Base-by-base conservation (phyloP, 2,797 vertebrate genomes). In the Ctenosaura bakeri region DNA sequence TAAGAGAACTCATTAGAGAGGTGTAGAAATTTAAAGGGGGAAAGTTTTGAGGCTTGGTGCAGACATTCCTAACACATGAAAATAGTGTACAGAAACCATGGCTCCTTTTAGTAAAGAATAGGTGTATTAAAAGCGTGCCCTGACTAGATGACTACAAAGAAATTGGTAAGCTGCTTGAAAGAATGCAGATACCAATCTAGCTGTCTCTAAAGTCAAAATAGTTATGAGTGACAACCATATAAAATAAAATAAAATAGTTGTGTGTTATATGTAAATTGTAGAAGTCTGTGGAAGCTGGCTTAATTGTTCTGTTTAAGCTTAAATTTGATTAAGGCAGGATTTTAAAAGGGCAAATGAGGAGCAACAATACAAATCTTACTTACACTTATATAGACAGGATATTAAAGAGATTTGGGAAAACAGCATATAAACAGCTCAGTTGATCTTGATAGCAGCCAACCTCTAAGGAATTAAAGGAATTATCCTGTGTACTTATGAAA, bases 381-480 rank as follows among this genome's bases (percentile, higher is more conserved):
- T 88, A 81, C 54, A 77, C n/a, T 86, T 87, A 73, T 52, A 77
- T 24, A 64, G 71, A 64, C 54, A 83, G 73, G 56, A 77, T 84
- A 77, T 89, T 89, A 77, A 89, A 73, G 52, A 76, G 32, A 69
- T 13, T 69, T 84, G 32, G 35, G 46, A 6, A 77, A 66, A 66
- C 32, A 78, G 56, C 50, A 73, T 32, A 81, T 81, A 56, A 88
- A 82, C 87, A 35, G n/a, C n/a, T 88, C 46, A 88, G 4, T 71
- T 89, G 78, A 89, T 84, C 71, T 84, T 89, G 81, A 89, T 77
- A 89, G 81, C 66, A 84, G 56, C 66, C 71, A 84, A 16, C 29
- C 73, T 84, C 74, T 84, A 89, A 89, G 81, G 81, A 84, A 84
- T 89, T 89, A 89, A 89, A 76, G 71, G 56, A 84, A 62, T 84